Evolutionary conservation across 1,140 invertebrate species (phyloP).

Genomic region (Agraylea sexmaculata): DNA sequence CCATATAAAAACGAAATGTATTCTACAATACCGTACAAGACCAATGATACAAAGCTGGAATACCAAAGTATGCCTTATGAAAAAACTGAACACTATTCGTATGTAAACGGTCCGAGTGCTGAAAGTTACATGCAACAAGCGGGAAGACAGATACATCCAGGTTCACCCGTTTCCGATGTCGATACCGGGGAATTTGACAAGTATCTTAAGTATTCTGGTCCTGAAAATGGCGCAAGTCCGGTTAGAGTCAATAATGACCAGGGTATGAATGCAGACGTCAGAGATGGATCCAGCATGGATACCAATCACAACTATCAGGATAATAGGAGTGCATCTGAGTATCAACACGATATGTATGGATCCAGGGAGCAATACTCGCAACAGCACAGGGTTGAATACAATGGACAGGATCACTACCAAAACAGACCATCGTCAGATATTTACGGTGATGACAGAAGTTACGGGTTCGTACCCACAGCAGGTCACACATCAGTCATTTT

Average conservation of each 20-base stretch:
- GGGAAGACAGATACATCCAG: constrained; percentile 31
- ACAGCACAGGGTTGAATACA: constrained; percentile 20
- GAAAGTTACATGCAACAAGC: constrained; percentile 34
- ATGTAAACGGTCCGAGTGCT: constrained; percentile 21
- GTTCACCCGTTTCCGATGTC: constrained; percentile 41
- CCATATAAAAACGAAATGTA: constrained; percentile 37
- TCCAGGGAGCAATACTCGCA: constrained; percentile 20
- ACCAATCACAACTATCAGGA: constrained; percentile 43
- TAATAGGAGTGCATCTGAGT: constrained; percentile 21
- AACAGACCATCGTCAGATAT: constrained; percentile 5
- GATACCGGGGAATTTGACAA: constrained; percentile 53
- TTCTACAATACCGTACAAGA: constrained; percentile 38
- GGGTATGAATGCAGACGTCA: constrained; percentile 11
- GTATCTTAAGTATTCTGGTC: constrained; percentile 47
- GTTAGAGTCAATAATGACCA: constrained; percentile 13
- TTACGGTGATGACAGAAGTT: constrained; percentile 14
- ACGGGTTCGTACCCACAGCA: constrained; percentile 18
- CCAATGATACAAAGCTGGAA: constrained; percentile 38
- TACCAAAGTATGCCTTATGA: constrained; percentile 26
- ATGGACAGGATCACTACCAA: constrained; percentile 11
- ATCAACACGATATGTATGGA: constrained; percentile 27
- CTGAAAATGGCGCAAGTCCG: constrained; percentile 12
- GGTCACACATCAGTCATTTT: constrained; percentile 34
- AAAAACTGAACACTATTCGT: constrained; percentile 18
- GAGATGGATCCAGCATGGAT: constrained; percentile 32